Conservation (phyloP, 2,113 vertebrate genomes). For the Cavia porcellus region DNA sequence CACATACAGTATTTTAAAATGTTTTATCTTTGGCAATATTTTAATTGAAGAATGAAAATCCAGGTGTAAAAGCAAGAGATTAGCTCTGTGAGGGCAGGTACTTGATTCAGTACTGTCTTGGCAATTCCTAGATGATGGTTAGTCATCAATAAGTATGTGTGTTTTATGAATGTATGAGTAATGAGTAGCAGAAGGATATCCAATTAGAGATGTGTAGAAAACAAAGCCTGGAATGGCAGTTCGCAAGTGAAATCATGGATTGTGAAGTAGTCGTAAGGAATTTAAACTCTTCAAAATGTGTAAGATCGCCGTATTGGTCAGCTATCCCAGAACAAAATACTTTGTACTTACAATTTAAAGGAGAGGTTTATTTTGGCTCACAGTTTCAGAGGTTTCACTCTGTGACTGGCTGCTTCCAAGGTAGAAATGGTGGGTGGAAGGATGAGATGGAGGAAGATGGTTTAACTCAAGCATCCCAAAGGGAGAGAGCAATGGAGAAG, state of each 20-base stretch:
- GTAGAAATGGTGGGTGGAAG: background rate
- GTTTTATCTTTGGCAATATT: background rate
- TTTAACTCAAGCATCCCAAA: background rate
- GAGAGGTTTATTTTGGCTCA: background rate
- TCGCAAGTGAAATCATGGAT: background rate
- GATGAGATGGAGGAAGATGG: background rate
- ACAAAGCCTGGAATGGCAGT: background rate
- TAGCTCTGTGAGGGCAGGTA: background rate
- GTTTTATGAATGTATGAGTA: background rate
- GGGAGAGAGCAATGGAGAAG: background rate
- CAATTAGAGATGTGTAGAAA: background rate
- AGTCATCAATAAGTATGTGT: background rate
- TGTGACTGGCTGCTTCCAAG: background rate
- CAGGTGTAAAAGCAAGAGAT: background rate
- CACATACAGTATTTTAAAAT: background rate
- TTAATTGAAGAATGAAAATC: background rate
- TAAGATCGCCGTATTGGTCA: background rate
- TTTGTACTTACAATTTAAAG: background rate
- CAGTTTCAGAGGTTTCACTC: background rate
- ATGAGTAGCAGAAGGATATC: background rate
- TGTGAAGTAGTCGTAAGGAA: background rate
- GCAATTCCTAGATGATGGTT: background rate
- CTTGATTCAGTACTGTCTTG: background rate
- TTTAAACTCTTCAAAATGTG: background rate
- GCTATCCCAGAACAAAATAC: background rate